Evolutionary conservation across 2,113 vertebrate genomes (phyloP), one percentile per base, ranked within the genome.

Genomic region (Poicephalus gulielmi): DNA sequence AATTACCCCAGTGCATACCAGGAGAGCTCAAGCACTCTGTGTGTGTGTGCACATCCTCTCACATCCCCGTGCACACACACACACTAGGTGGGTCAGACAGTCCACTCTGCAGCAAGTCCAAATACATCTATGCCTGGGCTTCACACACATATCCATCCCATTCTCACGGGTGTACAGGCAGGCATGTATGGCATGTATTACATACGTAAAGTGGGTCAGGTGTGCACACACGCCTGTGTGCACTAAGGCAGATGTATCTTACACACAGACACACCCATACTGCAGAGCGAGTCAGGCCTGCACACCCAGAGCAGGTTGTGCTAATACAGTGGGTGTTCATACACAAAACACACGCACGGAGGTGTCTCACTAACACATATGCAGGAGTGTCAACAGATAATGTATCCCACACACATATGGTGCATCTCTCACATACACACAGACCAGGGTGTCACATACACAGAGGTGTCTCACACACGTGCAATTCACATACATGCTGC

Each of bases 1-100:
- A 18, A 46, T 25, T 57, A 41, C 30, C 19, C 5, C 17, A 4
- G 2, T 3, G 13, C 35, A 18, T 31, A 25, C 0, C 1, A 16
- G 49, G 41, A 64, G 30, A 23, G 27, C 37, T 50, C 62, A 39
- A 2, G 53, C 2, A 1, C 25, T 14, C 9, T 27, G 33, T 10
- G n/a, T 49, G 47, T 9, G 17, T 3, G 3, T 17, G 37, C n/a
- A 31, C 30, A 28, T 15, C 22, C 77, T 60, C 39, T 15, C 43
- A 44, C 41, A 28, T 25, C 27, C 23, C 33, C 22, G 35, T 59
- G n/a, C 43, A 15, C 27, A 28, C 59, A 22, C 39, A 33, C 13
- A 16, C 11, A 22, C 35, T 3, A 13, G 33, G 47, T 4, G 14
- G 49, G 28, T 44, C 81, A 37, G 35, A 43, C 53, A 57, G 59